Evolutionary conservation across 2,888 invertebrate genomes (phyloP), one percentile per base, ranked within the genome.

Genomic region (Idaea dimidiata): DNA sequence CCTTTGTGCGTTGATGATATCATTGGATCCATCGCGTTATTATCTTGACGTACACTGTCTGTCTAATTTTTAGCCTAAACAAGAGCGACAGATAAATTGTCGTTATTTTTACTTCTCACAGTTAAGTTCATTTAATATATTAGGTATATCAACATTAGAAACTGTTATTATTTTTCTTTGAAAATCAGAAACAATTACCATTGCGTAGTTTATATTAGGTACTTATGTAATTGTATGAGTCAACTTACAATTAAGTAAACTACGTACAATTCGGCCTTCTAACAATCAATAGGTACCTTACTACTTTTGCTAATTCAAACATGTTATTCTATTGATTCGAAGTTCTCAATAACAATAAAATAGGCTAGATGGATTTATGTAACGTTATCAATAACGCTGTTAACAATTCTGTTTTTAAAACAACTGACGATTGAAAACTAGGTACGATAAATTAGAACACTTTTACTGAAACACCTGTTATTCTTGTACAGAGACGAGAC

Each of bases 1-100:
- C 78, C 77, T 74, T 79, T 72, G 71, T 76, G 70, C 68, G 17
- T 5, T 56, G 62, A 64, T 70, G 72, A 75, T 61, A 66, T 67
- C 63, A 69, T 17, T 18, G 16, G 16, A 60, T 32, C 17, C 56
- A 60, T 57, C 54, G 54, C 54, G 14, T 43, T 43, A 10, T 43
- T 43, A 43, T 43, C 43, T 43, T 10, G 43, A 43, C 43, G 43
- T 24, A 43, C 43, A 43, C 43, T 14, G 43, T 43, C 33, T 33
- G 33, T 33, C 43, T 43, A 43, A 43, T 43, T 10, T 43, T 43
- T 43, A 14, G 7, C 43, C 43, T 10, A 43, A 43, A 43, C 43
- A 43, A 43, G 43, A 43, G 43, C 43, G 10, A 10, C 43, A 43
- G 14, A 43, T 3, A 5, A 0, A 10, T 3, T 43, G 43, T 43